These are phyloP conservation scores for Hippasteria phrygiana DNA, from an alignment of 53 echinoderm and acorn worm species.

Conservation along the genomic window DNA sequence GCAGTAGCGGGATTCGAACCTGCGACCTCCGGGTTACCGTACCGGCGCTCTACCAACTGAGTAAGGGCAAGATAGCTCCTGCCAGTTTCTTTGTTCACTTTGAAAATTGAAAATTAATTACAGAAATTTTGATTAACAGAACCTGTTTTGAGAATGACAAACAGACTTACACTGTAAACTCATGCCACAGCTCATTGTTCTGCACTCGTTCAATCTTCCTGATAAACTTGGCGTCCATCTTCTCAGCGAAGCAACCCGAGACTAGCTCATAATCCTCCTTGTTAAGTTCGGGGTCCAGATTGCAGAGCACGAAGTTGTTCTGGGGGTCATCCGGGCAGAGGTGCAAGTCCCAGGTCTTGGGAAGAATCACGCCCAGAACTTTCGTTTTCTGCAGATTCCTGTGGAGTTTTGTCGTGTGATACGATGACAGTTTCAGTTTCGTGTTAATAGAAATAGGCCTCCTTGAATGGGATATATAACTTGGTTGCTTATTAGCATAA, in stretches of 20 bases:
- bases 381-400: constrained; percentile 24
- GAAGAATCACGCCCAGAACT: constrained; percentile 18
- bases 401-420: too few species aligned
- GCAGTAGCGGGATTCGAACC: too few species aligned
- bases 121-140: too few species aligned
- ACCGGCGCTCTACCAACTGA: too few species aligned
- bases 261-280: neutral
- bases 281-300: neutral
- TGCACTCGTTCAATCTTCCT: constrained; percentile 62
- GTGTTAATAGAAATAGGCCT: too few species aligned
- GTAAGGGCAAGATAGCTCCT: too few species aligned
- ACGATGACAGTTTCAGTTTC: too few species aligned
- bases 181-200: constrained; percentile 63
- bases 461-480: too few species aligned
- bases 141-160: neutral
- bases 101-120: too few species aligned
- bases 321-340: neutral
- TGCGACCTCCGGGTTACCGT: too few species aligned
- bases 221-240: constrained; percentile 33
- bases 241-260: neutral
- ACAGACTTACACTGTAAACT: constrained; percentile 48
- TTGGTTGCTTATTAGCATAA: too few species aligned
- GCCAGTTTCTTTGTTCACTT: too few species aligned
- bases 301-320: constrained; percentile 27
- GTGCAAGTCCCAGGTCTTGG: constrained; percentile 10